Base-by-base conservation (phyloP, 2,113 vertebrate genomes). In the Ameiurus melas region DNA sequence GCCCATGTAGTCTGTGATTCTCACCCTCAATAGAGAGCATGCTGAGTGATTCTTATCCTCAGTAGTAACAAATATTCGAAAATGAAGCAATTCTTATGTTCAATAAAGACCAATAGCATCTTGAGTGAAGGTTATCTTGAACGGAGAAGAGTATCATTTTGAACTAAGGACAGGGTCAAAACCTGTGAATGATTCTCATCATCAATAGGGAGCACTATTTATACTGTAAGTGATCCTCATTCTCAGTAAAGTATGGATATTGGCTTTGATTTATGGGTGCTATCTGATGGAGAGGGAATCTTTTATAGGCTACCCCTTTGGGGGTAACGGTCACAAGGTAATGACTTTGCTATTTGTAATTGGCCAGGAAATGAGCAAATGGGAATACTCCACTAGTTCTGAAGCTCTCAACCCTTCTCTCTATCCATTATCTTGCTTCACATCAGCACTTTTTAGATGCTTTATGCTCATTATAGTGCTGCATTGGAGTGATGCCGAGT, bases 311-410 rank as follows among this genome's bases (percentile, higher is more conserved):
- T 62, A 43, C 80, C 33, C 80, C 57, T 83, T 83, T 62, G 80
- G 57, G 80, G 80, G 80, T 83, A 83, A 57, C 33, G 19, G 57
- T 83, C 80, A 83, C 80, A 83, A 83, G 80, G 80, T 83, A 83
- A 83, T 83, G 80, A 83, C 58, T 83, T 83, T 83, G 57, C 57
- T 62, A 39, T 83, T 83, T 83, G 80, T 62, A 83, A 57, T 83
- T 83, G 80, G 80, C 80, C 80, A 25, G 80, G 14, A 60, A 83
- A 83, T 62, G 57, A 43, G 80, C 57, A 83, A 83, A 83, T 83
- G 80, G 80, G 80, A 83, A 83, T 83, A 83, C 57, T 83, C 80
- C 22, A 83, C 57, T 62, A 39, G 30, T 17, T 82, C 55, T 36
- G 17, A 82, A 58, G 33, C 80, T 83, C 53, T 83, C 80, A 62